phyloP scores from a whole-genome alignment of 2,888 invertebrate genomes.

The Monochamus alternatus region DNA sequence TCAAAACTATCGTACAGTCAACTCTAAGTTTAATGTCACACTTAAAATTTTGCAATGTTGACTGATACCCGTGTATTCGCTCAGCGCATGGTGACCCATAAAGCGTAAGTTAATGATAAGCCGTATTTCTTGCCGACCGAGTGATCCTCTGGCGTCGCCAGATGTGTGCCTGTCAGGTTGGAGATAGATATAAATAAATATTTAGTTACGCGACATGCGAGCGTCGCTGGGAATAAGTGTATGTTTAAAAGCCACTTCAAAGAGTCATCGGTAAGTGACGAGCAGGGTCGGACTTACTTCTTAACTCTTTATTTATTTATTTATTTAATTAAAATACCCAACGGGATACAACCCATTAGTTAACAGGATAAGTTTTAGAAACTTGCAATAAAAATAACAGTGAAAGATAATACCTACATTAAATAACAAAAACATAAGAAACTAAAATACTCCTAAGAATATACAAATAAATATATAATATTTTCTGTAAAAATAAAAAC shows the following conservation, averaged over 20 bases:
- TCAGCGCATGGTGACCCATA: background rate
- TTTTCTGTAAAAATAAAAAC: too few relatives aligned
- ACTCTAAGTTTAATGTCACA: too few relatives aligned
- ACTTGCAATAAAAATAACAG: too few relatives aligned
- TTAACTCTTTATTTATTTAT: background rate
- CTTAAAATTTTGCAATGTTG: too few relatives aligned
- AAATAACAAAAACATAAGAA: too few relatives aligned
- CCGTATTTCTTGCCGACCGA: background rate
- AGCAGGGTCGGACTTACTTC: background rate
- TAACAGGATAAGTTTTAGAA: too few relatives aligned
- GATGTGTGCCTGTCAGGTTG: background rate
- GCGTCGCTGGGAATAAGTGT: slow-evolving; percentile 1
- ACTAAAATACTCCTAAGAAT: too few relatives aligned
- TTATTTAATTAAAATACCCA: background rate
- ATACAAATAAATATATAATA: too few relatives aligned
- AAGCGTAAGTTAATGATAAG: background rate
- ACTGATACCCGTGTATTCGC: too few relatives aligned
- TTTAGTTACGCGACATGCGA: slow-evolving; percentile 6
- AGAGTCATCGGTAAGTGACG: background rate
- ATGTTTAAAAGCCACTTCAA: slow-evolving; percentile 6
- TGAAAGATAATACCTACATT: too few relatives aligned
- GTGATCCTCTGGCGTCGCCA: background rate
- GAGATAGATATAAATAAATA: slow-evolving; percentile 1
- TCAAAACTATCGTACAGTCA: too few relatives aligned
- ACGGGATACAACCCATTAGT: too few relatives aligned